Evolutionary conservation across 2,888 invertebrate species (phyloP).

Genomic region (Nebria salina): DNA sequence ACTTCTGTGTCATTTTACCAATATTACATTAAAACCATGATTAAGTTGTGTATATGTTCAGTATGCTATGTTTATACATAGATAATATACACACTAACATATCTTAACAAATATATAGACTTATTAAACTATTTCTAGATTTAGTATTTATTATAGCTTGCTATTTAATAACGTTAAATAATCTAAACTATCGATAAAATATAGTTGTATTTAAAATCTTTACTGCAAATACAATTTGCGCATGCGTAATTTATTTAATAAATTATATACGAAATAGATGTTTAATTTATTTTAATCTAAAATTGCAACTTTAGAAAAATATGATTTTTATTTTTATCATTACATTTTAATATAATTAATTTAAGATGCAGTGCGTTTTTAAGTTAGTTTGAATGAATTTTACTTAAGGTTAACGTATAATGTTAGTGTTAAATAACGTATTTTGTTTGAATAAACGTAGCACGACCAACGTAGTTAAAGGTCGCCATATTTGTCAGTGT

Average conservation of each 20-base stretch:
- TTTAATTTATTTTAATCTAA: too few relatives aligned
- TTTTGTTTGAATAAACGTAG: not conserved
- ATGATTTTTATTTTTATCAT: too few relatives aligned
- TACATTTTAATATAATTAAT: too few relatives aligned
- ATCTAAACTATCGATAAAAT: too few relatives aligned
- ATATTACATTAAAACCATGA: not conserved
- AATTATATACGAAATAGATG: too few relatives aligned
- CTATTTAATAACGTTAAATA: too few relatives aligned
- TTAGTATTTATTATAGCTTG: too few relatives aligned
- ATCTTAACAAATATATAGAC: not conserved
- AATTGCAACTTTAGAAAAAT: too few relatives aligned
- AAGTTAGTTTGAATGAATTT: not conserved
- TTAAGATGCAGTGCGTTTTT: not conserved
- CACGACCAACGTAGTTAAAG: not conserved
- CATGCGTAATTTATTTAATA: too few relatives aligned
- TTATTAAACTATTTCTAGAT: too few relatives aligned
- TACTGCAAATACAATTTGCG: too few relatives aligned
- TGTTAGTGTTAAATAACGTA: not conserved
- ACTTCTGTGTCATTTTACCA: not conserved
- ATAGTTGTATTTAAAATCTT: too few relatives aligned
- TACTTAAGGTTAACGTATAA: not conserved
- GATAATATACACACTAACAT: not conserved
- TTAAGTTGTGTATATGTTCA: not conserved
- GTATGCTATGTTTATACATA: not conserved
- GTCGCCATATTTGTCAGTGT: constrained; percentile 36